phyloP scores from a whole-genome alignment of 2,113 vertebrate genomes.

The Nyctibius bracteatus region DNA sequence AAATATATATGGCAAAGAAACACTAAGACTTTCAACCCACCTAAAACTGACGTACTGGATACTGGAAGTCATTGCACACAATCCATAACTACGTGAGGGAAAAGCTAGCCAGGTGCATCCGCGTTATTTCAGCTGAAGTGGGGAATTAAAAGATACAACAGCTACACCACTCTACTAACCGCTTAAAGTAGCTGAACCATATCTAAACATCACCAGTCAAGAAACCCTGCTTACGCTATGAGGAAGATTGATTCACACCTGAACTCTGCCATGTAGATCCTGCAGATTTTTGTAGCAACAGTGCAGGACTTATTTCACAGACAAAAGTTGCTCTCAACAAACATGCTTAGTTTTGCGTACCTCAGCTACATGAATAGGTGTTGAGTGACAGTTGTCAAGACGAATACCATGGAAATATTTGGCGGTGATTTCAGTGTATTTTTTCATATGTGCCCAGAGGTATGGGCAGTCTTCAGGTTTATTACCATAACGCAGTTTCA shows the following conservation, averaged over 20 bases:
- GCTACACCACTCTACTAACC: neutral
- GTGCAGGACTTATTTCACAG: neutral
- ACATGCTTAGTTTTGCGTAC: conserved; percentile 63
- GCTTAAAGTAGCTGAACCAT: neutral
- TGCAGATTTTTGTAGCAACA: neutral
- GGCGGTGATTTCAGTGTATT: conserved; percentile 93
- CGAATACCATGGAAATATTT: conserved; percentile 89
- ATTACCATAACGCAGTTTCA: conserved; percentile 90
- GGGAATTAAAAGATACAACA: neutral
- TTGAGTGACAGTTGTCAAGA: conserved; percentile 97
- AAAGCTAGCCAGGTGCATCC: neutral
- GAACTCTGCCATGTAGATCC: neutral
- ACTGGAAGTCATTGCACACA: neutral
- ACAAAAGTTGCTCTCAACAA: neutral
- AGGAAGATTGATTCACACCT: neutral
- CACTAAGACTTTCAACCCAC: neutral
- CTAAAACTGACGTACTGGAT: neutral
- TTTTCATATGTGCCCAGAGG: conserved; percentile 94
- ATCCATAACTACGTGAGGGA: rapidly evolving
- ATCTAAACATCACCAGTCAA: neutral
- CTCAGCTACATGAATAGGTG: conserved; percentile 94
- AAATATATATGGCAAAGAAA: neutral
- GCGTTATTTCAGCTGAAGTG: neutral
- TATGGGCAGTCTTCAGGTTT: conserved; percentile 92
- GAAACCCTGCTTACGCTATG: neutral